Evolutionary conservation across 2,888 invertebrate species (phyloP), one percentile per base, ranked within the genome.

Genomic region (Apamea monoglypha): DNA sequence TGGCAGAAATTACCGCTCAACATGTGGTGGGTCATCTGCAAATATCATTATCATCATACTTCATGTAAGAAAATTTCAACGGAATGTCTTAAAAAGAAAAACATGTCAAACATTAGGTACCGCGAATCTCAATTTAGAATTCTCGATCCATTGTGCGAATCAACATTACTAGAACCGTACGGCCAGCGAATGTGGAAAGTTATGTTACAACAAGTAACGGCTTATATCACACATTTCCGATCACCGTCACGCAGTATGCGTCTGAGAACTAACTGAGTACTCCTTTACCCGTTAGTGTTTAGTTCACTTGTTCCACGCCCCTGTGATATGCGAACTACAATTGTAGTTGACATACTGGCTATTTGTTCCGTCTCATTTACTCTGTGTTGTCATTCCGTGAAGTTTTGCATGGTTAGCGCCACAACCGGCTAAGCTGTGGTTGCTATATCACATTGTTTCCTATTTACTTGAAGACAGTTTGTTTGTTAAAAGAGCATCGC

Each of bases 181-280:
- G 40, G 74, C 71, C 44, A 72, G 77, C 67, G 32, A 67, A 74
- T 50, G 74, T 81, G 86, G 82, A 87, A 85, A 87, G 88, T 83
- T 81, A 86, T 85, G 88, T 83, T 86, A 76, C 50, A 66, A 66
- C 72, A 67, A 77, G 68, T 83, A 88, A 83, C 86, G 78, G 86
- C 73, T 86, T 86, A 88, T 78, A 82, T 80, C 84, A 88, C 73
- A 79, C 78, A 64, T 75, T 84, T 82, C 82, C 86, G 84, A 82
- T 68, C 21, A 25, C 69, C 83, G 86, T 84, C 87, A 87, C 87
- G 88, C 87, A 67, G 78, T 72, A 56, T 59, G 80, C 80, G 80
- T 76, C 66, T 74, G 67, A 59, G 74, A 68, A 61, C 67, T 44
- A 66, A 69, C 72, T 40, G 74, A 36, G 56, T 67, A 64, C 69